Percentiles rank a stretch among this genome's conserved stretches.
These are phyloP conservation scores for Yponomeuta cagnagella DNA, from an alignment of 2,888 invertebrate genomes.

Conservation along the genomic window DNA sequence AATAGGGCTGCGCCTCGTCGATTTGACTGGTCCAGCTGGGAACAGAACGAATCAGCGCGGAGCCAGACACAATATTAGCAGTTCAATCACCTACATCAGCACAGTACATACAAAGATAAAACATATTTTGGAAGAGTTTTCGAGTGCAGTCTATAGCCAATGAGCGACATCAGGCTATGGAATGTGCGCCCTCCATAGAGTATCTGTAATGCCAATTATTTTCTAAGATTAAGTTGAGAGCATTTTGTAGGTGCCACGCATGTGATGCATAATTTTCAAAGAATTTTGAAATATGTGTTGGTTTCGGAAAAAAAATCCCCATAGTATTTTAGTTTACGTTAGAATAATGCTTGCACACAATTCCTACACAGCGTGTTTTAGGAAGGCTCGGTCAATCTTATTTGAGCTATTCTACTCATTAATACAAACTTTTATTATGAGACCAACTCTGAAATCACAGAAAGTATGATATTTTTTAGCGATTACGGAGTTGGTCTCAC, in stretches of 20 bases:
- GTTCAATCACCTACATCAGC: constrained; percentile 5
- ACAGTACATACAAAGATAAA: background rate
- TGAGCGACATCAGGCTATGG: background rate
- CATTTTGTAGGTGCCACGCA: too few species aligned
- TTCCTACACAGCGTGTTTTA: too few species aligned
- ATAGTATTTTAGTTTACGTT: too few species aligned
- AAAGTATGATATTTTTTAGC: too few species aligned
- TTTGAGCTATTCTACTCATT: too few species aligned
- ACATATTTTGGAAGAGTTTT: background rate
- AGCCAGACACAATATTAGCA: constrained; percentile 9
- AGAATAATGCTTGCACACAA: too few species aligned
- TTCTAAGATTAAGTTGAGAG: background rate
- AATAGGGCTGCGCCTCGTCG: background rate
- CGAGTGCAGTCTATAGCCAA: background rate
- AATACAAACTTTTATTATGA: too few species aligned
- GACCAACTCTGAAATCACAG: background rate
- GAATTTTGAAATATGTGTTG: too few species aligned
- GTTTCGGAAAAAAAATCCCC: too few species aligned
- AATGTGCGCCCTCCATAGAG: background rate
- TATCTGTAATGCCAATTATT: background rate
- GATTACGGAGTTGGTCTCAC: too few species aligned
- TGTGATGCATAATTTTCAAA: too few species aligned
- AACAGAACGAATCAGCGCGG: constrained; percentile 6
- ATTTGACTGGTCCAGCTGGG: constrained; percentile 4
- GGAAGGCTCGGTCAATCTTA: too few species aligned